A percentile compares a stretch with the other conserved stretches of the same genome.
Conservation (phyloP, 2,888 invertebrate genomes). For the Mechanitis messenoides region DNA sequence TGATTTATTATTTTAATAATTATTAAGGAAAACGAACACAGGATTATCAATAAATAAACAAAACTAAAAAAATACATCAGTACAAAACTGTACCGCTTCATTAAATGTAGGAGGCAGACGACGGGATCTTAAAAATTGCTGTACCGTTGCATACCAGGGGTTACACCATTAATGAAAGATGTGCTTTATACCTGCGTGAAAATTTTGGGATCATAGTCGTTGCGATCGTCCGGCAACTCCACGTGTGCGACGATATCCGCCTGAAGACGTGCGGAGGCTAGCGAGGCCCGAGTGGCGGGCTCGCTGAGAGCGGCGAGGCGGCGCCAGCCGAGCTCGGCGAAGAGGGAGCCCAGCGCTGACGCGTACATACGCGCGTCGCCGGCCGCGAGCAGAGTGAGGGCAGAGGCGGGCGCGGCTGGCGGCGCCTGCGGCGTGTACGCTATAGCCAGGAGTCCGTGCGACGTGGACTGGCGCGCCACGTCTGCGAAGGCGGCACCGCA, state of each 20-base stretch:
- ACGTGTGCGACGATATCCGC: constrained; percentile 44
- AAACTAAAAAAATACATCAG: too few relatives aligned
- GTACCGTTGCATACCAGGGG: background rate
- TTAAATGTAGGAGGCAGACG: too few relatives aligned
- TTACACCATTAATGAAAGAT: background rate
- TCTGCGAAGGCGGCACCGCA: constrained; percentile 58
- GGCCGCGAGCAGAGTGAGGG: constrained; percentile 40
- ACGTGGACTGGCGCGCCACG: constrained; percentile 50
- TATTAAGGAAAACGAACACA: too few relatives aligned
- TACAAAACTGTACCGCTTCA: too few relatives aligned
- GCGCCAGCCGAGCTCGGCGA: constrained; percentile 45
- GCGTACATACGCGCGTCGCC: constrained; percentile 41
- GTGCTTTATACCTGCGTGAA: constrained; percentile 34
- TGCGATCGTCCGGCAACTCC: constrained; percentile 56
- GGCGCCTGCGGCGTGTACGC: constrained; percentile 52
- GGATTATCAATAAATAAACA: too few relatives aligned
- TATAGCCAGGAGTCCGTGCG: constrained; percentile 51
- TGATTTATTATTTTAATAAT: too few relatives aligned
- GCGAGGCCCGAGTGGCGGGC: constrained; percentile 43
- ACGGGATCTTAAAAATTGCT: too few relatives aligned
- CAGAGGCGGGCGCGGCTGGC: constrained; percentile 35
- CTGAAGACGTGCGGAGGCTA: constrained; percentile 42
- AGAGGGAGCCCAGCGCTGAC: constrained; percentile 40
- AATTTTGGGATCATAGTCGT: constrained; percentile 36
- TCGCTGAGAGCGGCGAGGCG: constrained; percentile 54